phyloP scores from a whole-genome alignment of 2,113 vertebrate genomes.

The Phycodurus eques region DNA sequence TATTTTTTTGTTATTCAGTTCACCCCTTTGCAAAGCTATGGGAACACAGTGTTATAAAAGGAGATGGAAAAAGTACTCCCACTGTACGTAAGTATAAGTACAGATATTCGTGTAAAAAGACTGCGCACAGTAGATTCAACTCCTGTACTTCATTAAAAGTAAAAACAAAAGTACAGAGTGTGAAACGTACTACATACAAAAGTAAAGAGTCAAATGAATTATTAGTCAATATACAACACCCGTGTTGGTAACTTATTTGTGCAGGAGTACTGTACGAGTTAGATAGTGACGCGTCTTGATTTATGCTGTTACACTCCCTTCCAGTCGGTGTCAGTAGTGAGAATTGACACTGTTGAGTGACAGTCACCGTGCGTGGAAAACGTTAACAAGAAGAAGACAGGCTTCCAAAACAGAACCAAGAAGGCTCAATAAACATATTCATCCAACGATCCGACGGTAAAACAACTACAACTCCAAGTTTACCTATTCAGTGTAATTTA shows the following conservation, averaged over 20 bases:
- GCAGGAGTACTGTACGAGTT: background rate
- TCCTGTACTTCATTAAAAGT: no score
- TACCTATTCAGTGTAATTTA: background rate
- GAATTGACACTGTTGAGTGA: background rate
- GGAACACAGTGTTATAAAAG: no score
- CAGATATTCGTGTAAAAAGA: no score
- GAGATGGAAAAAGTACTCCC: no score
- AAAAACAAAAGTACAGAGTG: no score
- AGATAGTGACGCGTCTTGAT: background rate
- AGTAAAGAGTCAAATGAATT: no score
- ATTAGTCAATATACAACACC: no score
- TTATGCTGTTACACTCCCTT: background rate
- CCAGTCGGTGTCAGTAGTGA: background rate
- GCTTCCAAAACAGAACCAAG: background rate
- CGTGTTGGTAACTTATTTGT: background rate
- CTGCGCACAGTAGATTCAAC: no score
- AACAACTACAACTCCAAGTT: background rate
- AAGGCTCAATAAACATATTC: background rate
- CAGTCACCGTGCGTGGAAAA: background rate
- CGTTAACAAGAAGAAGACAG: background rate
- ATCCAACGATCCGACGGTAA: conserved; percentile 3
- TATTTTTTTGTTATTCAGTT: no score
- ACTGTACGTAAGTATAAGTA: no score
- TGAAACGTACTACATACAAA: no score
- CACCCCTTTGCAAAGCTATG: no score